Evolutionary conservation across 2,113 vertebrate genomes (phyloP), one percentile per base, ranked within the genome.

Genomic region (Numida meleagris): DNA sequence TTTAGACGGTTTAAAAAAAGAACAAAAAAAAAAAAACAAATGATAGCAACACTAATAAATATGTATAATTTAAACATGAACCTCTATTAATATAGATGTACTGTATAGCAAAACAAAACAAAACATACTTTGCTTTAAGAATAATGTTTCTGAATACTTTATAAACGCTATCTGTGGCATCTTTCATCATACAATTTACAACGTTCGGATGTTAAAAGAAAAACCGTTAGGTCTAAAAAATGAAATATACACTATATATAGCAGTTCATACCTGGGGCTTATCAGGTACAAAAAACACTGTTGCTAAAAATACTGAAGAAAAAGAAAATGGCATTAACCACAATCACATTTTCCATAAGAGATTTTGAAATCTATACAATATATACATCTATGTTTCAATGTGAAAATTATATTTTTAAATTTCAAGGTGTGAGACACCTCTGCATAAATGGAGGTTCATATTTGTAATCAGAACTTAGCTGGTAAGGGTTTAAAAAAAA

Each of bases 41-140:
- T 96, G 94, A 91, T 96, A 97, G 96, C 95, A 96, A 97, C 85
- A 86, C 97, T 97, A 98, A 98, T 98, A 98, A 98, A 98, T 98
- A 98, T 97, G 97, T 83, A 98, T 98, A 98, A 98, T 98, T 98
- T 98, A 98, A 98, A 98, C 96, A 97, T 97, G 98, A 97, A 97
- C 97, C 96, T 98, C 98, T 98, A 97, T 97, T 98, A 97, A 98
- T 98, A 98, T 98, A 98, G 97, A 97, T 98, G 98, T 97, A 98
- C 97, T 98, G 98, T 97, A 97, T 97, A 97, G 98, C 96, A 97
- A 98, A 98, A 98, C 94, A 97, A 98, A 98, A 98, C 97, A 97
- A 97, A 97, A 96, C 97, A 97, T 97, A 98, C 95, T 98, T 98
- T 97, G 98, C 96, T 97, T 98, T 97, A 97, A 98, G 97, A 97